Evolutionary conservation across 2,113 vertebrate genomes (phyloP).

Genomic region (Calyptommatus sinebrachiatus): DNA sequence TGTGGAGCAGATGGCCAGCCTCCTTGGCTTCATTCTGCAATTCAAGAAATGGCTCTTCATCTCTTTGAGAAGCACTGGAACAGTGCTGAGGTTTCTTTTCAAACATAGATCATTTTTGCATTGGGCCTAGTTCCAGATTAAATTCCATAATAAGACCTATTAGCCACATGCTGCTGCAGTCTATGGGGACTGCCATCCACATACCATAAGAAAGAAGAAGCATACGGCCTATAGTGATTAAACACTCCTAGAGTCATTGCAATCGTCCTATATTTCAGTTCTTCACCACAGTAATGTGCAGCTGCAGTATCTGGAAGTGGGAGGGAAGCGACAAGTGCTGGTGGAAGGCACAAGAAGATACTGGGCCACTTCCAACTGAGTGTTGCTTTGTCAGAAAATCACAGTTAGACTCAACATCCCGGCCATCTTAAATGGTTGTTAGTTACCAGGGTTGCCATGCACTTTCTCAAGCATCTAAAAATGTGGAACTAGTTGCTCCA

Average conservation of each 20-base stretch:
- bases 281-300: neutral
- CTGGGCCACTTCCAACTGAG: neutral
- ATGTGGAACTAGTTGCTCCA: conserved; percentile 66
- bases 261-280: neutral
- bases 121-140: too few relatives aligned
- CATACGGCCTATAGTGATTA: neutral
- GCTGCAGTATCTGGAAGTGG: neutral
- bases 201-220: neutral
- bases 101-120: too few relatives aligned
- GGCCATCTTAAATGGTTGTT: conserved; percentile 44
- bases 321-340: neutral
- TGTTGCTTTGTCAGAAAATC: neutral
- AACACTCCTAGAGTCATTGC: neutral
- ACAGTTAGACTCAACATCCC: conserved; percentile 42
- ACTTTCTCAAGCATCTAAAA: conserved; percentile 61
- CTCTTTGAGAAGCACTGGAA: neutral
- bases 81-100: neutral
- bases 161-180: too few relatives aligned
- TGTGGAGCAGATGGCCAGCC: neutral
- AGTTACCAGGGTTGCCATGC: conserved; percentile 45
- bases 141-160: too few relatives aligned
- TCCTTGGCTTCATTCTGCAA: neutral
- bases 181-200: too few relatives aligned
- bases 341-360: neutral
- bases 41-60: neutral